Evolutionary conservation across 1,140 invertebrate genomes (phyloP).

Genomic region (Drosophila paulistorum): DNA sequence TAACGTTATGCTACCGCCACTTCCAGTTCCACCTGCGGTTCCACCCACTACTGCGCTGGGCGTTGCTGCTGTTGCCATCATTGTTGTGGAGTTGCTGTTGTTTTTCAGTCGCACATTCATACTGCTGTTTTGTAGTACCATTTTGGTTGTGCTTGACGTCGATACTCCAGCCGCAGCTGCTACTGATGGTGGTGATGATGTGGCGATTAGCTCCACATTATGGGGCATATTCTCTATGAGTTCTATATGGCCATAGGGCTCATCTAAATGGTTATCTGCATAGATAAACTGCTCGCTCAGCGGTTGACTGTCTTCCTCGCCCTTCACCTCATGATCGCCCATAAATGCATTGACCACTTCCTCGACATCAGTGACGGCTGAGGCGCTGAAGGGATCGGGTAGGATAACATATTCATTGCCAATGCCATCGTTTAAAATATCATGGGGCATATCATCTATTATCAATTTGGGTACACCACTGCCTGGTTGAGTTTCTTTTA

Average conservation of each 20-base stretch:
- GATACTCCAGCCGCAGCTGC: constrained; percentile 4
- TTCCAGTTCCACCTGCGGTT: not conserved
- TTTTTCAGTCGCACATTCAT: constrained; percentile 73
- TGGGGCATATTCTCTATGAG: constrained; percentile 74
- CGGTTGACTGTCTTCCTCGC: constrained; percentile 66
- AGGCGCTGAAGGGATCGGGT: constrained; percentile 69
- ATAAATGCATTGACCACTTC: constrained; percentile 75
- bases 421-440: constrained; percentile 68
- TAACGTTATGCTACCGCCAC: not conserved
- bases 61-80: constrained; percentile 89
- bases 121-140: constrained; percentile 69
- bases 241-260: constrained; percentile 65
- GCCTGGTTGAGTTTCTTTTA: constrained; percentile 2
- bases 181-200: not conserved
- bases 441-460: constrained; percentile 64
- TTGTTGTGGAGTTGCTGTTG: constrained; percentile 35
- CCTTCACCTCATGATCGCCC: constrained; percentile 51
- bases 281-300: constrained; percentile 62
- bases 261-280: constrained; percentile 61
- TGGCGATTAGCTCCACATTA: constrained; percentile 50
- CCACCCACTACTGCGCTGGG: constrained; percentile 61
- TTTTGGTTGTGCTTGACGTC: constrained; percentile 39
- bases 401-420: constrained; percentile 76
- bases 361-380: constrained; percentile 68
- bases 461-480: constrained; percentile 55